Evolutionary conservation across 2,888 invertebrate species (phyloP).

Genomic region (Cephus spinipes): DNA sequence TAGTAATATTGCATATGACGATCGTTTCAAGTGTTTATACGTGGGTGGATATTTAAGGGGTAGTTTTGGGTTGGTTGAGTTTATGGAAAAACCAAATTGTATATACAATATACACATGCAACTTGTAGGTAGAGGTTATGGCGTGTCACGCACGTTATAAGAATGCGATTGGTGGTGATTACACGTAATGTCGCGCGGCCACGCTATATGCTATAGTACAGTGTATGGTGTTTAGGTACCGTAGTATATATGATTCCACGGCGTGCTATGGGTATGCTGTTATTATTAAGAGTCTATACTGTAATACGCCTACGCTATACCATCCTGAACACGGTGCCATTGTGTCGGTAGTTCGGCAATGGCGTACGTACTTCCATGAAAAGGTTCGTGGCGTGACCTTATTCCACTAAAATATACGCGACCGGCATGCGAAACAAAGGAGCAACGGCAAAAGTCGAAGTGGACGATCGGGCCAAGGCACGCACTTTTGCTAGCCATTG

Average conservation of each 20-base stretch:
- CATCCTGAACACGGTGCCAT: constrained; percentile 45
- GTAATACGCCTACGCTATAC: constrained; percentile 18
- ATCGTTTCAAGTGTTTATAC: background rate
- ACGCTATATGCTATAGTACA: constrained; percentile 19
- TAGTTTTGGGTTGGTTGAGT: background rate
- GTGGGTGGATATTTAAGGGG: background rate
- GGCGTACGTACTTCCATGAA: constrained; percentile 42
- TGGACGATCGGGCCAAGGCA: constrained; percentile 40
- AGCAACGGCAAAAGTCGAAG: constrained; percentile 36
- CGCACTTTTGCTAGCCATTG: constrained; percentile 32
- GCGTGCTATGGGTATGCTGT: background rate
- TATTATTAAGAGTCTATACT: background rate
- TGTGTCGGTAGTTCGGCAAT: constrained; percentile 49
- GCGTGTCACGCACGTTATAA: constrained; percentile 56
- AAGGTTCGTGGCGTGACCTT: constrained; percentile 57
- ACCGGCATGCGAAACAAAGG: constrained; percentile 49
- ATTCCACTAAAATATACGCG: constrained; percentile 59
- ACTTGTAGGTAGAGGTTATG: constrained; percentile 7
- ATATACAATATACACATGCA: background rate
- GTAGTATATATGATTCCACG: background rate
- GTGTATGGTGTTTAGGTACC: background rate
- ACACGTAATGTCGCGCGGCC: constrained; percentile 28
- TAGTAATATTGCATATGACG: background rate
- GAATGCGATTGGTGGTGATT: constrained; percentile 56
- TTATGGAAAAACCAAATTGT: background rate